Percentiles rank a stretch among this genome's conserved stretches.
Conservation (phyloP, 2,797 vertebrate genomes). For the Cyprinella venusta region DNA sequence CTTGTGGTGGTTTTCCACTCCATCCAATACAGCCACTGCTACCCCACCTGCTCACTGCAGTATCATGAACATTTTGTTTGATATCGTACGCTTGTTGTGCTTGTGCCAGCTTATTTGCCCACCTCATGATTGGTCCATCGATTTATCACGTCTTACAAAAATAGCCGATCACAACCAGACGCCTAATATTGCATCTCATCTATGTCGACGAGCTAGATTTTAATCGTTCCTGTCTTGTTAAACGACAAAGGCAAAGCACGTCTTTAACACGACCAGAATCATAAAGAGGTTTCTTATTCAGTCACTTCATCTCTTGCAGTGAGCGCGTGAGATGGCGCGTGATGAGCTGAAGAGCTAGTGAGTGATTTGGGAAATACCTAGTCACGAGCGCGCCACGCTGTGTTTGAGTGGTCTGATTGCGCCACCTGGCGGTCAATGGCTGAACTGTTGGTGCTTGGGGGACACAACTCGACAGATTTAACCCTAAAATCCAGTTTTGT, state of each 20-base stretch:
- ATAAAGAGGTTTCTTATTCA: background rate
- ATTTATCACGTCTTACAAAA: constrained; percentile 45
- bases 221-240: background rate
- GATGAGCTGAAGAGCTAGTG: constrained; percentile 58
- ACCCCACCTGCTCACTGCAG: constrained; percentile 62
- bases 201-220: constrained; percentile 23
- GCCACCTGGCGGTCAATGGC: constrained; percentile 66
- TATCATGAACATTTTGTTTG: constrained; percentile 20
- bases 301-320: constrained; percentile 5
- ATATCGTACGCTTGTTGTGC: constrained; percentile 12
- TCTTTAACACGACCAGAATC: background rate
- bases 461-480: background rate
- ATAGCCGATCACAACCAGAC: constrained; percentile 35
- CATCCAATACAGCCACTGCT: background rate
- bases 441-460: background rate
- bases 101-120: constrained; percentile 59
- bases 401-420: constrained; percentile 52
- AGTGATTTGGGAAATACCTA: constrained; percentile 83
- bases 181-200: constrained; percentile 5
- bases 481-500: background rate
- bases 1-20: background rate
- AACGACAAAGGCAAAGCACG: background rate
- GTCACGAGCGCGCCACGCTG: constrained; percentile 74
- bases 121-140: constrained; percentile 70
- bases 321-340: constrained; percentile 49